These are phyloP conservation scores for Lamellibrachia columna DNA, from an alignment of 2,888 invertebrate genomes.

Conservation along the genomic window DNA sequence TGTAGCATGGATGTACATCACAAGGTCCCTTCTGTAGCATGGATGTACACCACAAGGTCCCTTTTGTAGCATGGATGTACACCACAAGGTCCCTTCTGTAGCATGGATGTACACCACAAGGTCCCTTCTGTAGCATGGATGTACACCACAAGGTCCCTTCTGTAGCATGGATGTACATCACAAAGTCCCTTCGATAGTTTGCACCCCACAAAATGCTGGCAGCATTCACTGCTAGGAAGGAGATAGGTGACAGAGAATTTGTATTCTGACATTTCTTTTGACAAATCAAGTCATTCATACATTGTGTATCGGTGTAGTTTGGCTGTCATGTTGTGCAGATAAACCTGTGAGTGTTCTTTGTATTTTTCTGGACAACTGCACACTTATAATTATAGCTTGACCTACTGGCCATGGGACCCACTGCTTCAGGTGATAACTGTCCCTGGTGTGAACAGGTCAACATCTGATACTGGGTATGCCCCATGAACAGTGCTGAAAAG, in stretches of 20 bases:
- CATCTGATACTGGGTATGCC: neutral
- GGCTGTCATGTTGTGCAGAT: neutral
- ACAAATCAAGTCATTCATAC: neutral
- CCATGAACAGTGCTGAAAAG: neutral
- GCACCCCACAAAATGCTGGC: neutral
- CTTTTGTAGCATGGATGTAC: too few relatives aligned
- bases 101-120: too few relatives aligned
- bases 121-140: too few relatives aligned
- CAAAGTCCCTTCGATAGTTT: too few relatives aligned
- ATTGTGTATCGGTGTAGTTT: neutral
- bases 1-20: too few relatives aligned
- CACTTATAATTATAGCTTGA: conserved; percentile 16
- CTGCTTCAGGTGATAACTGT: neutral
- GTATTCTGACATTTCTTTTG: neutral
- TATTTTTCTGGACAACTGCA: neutral
- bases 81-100: too few relatives aligned
- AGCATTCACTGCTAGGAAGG: neutral
- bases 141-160: too few relatives aligned
- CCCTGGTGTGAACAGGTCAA: neutral
- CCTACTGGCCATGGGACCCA: neutral
- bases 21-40: too few relatives aligned
- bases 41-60: too few relatives aligned
- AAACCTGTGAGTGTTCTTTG: neutral
- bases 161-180: too few relatives aligned
- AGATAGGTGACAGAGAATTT: neutral